Percentiles rank a stretch among this genome's conserved stretches.
Conservation (phyloP, 2,113 vertebrate genomes). For the Chrysemys picta region DNA sequence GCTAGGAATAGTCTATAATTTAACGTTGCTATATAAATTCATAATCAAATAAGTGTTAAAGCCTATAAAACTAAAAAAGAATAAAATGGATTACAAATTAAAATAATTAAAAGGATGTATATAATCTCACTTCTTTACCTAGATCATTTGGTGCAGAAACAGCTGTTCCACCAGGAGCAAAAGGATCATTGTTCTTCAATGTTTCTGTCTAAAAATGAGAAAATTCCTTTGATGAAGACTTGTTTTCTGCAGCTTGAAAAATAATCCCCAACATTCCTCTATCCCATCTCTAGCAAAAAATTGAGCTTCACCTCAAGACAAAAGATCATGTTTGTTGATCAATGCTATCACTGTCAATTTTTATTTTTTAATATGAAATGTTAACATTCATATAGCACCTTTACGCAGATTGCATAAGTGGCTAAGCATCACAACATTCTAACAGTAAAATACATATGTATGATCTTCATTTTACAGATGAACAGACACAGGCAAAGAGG, state of each 20-base stretch:
- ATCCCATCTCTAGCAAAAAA: background rate
- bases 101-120: background rate
- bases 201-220: constrained; percentile 83
- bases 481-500: background rate
- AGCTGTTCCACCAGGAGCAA: constrained; percentile 94
- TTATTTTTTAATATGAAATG: background rate
- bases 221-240: constrained; percentile 74
- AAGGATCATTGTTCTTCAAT: constrained; percentile 89
- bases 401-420: background rate
- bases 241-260: constrained; percentile 28
- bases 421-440: background rate
- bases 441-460: background rate
- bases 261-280: background rate
- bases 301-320: background rate
- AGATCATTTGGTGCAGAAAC: constrained; percentile 84
- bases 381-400: background rate
- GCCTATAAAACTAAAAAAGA: background rate
- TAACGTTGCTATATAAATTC: background rate
- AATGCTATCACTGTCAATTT: background rate
- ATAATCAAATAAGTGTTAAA: background rate
- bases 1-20: background rate
- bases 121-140: constrained; percentile 79
- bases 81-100: background rate
- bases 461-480: background rate
- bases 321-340: background rate